Conservation (phyloP, 1,140 invertebrate species). For the Drosophila athabasca region DNA sequence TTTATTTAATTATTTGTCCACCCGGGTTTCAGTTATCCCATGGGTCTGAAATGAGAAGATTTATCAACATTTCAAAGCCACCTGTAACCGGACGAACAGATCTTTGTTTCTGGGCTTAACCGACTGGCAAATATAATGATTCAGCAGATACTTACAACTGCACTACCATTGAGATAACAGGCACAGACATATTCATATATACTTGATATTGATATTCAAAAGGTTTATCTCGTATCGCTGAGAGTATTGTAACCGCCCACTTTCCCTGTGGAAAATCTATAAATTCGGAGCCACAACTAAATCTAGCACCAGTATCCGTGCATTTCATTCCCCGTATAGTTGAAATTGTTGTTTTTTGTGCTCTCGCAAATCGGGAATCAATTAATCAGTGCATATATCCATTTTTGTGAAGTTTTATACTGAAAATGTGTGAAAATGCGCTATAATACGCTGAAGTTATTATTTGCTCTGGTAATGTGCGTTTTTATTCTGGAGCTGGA, state of each 20-base stretch:
- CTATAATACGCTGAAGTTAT: neutral
- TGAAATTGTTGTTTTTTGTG: neutral
- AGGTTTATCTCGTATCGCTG: neutral
- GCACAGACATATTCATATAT: too few species aligned
- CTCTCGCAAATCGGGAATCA: too few species aligned
- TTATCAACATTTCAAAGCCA: too few species aligned
- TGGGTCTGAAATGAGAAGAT: too few species aligned
- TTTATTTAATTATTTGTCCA: too few species aligned
- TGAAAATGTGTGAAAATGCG: constrained; percentile 43
- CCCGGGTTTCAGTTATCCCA: too few species aligned
- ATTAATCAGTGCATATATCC: neutral
- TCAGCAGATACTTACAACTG: too few species aligned
- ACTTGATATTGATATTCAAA: too few species aligned
- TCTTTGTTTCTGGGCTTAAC: too few species aligned
- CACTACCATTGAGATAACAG: too few species aligned
- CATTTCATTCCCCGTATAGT: constrained; percentile 1
- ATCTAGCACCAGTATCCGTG: constrained; percentile 19
- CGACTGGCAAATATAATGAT: too few species aligned
- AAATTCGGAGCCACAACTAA: constrained; percentile 12
- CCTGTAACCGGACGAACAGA: too few species aligned
- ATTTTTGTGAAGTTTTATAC: neutral
- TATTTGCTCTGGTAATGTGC: constrained; percentile 17
- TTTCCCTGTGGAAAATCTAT: constrained; percentile 26
- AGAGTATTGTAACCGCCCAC: constrained; percentile 37
- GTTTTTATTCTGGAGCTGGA: constrained; percentile 2